Evolutionary conservation across 2,888 invertebrate genomes (phyloP), one percentile per base, ranked within the genome.

Genomic region (Ichneumoninae sp.): DNA sequence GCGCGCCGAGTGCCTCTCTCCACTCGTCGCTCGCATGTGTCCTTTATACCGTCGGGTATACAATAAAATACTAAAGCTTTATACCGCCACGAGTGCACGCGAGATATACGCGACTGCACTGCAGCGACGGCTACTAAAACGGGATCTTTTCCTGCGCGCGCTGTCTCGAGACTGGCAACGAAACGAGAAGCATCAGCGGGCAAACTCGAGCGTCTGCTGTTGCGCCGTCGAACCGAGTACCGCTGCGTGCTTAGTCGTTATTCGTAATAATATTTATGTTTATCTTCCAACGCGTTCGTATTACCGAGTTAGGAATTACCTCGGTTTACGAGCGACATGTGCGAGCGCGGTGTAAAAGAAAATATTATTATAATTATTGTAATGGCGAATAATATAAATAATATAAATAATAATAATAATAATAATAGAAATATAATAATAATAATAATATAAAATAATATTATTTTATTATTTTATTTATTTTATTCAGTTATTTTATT

Each of bases 41-140:
- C 81, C 33, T 82, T 71, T 71, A 70, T 71, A 77, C 65, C 44
- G 26, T 13, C 13, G 44, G 13, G 65, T 71, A 57, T 77, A 82
- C 66, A 77, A 82, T 76, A 82, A 62, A 62, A 69, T 72, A 62
- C 78, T 44, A 50, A 78, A 79, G 68, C 68, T 82, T 82, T 79
- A 74, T 82, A 75, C 50, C 68, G 54, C 19, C 0, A 40, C 66
- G 65, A 82, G 71, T 65, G 60, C 10, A 62, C 70, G 70, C 57
- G 13, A 40, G 62, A 47, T 76, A 57, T 83, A 80, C 26, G 47
- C 71, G 19, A 79, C 66, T 71, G 80, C 75, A 80, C 65, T 71
- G 75, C 75, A 76, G 70, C 33, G 78, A 50, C 68, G 69, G 78
- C 82, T 70, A 80, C 83, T 80, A 76, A 83, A 83, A 83, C 83